These are phyloP conservation scores for Setophaga kirtlandii DNA, from an alignment of 2,113 vertebrate genomes.

Conservation along the genomic window DNA sequence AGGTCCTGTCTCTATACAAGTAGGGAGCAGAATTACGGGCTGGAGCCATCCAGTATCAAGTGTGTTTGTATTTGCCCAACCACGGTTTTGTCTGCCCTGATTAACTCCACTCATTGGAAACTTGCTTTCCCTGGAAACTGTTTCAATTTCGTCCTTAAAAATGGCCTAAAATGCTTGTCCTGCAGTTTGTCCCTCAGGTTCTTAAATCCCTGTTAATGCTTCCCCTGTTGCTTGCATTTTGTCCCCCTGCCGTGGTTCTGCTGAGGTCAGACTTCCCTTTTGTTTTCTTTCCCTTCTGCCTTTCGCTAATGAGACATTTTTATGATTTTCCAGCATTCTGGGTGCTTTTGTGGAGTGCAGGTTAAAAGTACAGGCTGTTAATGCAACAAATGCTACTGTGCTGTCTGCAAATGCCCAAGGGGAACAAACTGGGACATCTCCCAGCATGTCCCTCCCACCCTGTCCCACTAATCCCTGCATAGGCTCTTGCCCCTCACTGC, in stretches of 20 bases:
- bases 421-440: neutral
- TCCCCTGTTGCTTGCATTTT: neutral
- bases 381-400: neutral
- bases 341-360: neutral
- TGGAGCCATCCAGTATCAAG: neutral
- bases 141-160: neutral
- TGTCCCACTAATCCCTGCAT: accelerated
- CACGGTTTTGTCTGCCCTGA: neutral
- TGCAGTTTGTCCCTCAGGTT: neutral
- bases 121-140: neutral
- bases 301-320: neutral
- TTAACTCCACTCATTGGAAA: neutral
- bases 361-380: neutral
- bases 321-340: neutral
- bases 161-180: neutral
- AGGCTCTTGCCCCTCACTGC: neutral
- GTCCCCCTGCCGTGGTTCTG: accelerated
- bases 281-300: neutral
- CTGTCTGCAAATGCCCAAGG: neutral
- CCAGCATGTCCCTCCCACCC: neutral
- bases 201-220: neutral
- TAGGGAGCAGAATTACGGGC: neutral
- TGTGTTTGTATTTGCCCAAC: accelerated
- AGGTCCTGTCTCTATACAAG: accelerated
- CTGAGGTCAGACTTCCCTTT: neutral